A percentile compares a stretch with the other conserved stretches of the same genome.
These are phyloP conservation scores for Crotalus tigris DNA, from an alignment of 2,113 vertebrate species.

Conservation along the genomic window DNA sequence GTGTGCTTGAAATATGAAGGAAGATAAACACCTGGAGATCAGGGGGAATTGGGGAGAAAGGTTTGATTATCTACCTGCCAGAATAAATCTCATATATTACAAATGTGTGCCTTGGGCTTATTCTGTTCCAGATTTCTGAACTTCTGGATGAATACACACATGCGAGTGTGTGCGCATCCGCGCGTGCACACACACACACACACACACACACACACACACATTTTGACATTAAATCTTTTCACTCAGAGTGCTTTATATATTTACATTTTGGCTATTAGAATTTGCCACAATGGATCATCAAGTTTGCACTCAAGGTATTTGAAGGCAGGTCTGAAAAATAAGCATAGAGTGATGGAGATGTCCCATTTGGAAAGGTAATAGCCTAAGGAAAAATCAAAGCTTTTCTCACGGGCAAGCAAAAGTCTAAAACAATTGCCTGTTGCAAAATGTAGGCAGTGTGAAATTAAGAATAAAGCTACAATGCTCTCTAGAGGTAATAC, in stretches of 20 bases:
- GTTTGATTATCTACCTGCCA: conserved; percentile 32
- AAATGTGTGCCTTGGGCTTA: conserved; percentile 43
- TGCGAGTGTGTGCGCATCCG: too few species aligned
- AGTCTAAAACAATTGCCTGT: background rate
- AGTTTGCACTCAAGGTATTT: background rate
- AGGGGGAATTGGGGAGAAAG: conserved; percentile 32
- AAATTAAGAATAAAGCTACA: conserved; percentile 8
- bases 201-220: background rate
- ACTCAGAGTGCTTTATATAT: background rate
- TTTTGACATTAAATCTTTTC: background rate
- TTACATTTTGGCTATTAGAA: conserved; percentile 16
- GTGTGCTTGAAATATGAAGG: conserved; percentile 30
- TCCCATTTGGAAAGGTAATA: conserved; percentile 20
- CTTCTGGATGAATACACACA: background rate
- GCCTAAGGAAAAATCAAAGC: conserved; percentile 20
- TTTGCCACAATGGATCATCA: background rate
- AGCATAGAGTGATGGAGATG: background rate
- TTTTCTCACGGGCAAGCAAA: conserved; percentile 14
- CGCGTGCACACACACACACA: background rate
- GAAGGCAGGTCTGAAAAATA: conserved; percentile 20
- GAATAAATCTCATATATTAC: conserved; percentile 55
- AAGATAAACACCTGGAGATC: conserved; percentile 41
- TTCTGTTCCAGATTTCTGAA: conserved; percentile 19
- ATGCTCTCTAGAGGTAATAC: background rate
- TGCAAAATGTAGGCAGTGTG: conserved; percentile 43